A percentile compares a stretch with the other conserved stretches of the same genome.
phyloP scores from a whole-genome alignment of 2,113 vertebrate genomes.

The Pomatostomus ruficeps region DNA sequence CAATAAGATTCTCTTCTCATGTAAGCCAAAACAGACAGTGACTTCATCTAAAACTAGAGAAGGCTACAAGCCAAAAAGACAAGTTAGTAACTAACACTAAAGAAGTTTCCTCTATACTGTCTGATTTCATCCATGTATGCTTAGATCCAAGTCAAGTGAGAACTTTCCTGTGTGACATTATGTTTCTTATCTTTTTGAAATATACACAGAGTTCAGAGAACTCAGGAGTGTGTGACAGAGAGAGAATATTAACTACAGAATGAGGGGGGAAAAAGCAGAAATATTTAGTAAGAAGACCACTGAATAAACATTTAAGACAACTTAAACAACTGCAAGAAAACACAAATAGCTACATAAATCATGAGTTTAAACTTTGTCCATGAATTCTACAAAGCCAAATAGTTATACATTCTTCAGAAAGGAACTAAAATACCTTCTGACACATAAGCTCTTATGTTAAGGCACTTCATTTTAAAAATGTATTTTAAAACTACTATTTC shows the following conservation, averaged over 20 bases:
- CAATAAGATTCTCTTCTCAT: not conserved
- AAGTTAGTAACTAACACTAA: not conserved
- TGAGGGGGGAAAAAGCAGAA: not conserved
- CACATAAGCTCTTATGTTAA: not conserved
- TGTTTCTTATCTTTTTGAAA: not conserved
- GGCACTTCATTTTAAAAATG: not conserved
- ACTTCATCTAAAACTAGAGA: not conserved
- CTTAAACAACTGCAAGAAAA: not conserved
- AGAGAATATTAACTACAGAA: not conserved
- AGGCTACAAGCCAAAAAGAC: not conserved
- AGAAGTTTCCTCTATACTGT: not conserved
- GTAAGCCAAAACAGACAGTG: not conserved
- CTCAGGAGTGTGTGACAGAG: not conserved
- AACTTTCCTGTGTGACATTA: not conserved
- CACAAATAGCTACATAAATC: not conserved
- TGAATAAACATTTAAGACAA: accelerated
- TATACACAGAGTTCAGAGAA: not conserved
- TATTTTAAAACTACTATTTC: not conserved
- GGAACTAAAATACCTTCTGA: not conserved
- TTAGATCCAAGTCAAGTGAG: not conserved
- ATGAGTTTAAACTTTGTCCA: not conserved
- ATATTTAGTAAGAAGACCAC: not conserved
- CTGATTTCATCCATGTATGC: not conserved
- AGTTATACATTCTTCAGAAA: not conserved
- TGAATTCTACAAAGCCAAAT: not conserved